A percentile compares a stretch with the other conserved stretches of the same genome.
Conservation (phyloP, 2,113 vertebrate genomes). For the Ellobius talpinus region DNA sequence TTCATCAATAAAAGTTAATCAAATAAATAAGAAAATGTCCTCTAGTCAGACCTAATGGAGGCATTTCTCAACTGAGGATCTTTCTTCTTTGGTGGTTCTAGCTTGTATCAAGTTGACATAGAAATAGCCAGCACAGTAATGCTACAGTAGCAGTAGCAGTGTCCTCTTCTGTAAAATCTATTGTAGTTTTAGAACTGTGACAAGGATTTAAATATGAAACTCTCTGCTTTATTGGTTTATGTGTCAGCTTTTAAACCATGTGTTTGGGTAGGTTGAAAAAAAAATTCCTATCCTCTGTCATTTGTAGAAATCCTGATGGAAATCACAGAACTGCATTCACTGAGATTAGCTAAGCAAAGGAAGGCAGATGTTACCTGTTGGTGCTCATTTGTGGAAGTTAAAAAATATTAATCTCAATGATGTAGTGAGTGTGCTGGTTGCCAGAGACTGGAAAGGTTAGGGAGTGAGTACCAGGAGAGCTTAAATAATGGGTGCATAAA, state of each 20-base stretch:
- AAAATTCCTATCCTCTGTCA: background rate
- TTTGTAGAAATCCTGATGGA: background rate
- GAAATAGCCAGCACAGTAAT: background rate
- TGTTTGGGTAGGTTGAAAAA: background rate
- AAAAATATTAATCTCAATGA: background rate
- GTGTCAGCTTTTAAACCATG: background rate
- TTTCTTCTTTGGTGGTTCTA: background rate
- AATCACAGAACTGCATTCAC: background rate
- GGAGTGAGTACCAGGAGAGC: background rate
- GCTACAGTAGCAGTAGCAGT: background rate
- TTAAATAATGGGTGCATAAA: background rate
- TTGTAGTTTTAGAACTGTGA: background rate
- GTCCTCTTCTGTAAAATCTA: background rate
- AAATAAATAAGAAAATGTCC: background rate
- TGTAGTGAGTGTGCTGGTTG: background rate
- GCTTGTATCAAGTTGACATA: background rate
- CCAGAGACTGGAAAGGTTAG: background rate
- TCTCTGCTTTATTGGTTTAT: background rate
- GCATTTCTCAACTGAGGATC: background rate
- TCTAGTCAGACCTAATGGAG: background rate
- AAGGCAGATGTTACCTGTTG: background rate
- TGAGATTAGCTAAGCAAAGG: background rate
- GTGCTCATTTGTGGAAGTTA: background rate
- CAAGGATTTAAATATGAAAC: background rate
- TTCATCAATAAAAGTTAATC: background rate